Conservation (phyloP, 2,797 vertebrate genomes). For the Nannoperca australis region DNA sequence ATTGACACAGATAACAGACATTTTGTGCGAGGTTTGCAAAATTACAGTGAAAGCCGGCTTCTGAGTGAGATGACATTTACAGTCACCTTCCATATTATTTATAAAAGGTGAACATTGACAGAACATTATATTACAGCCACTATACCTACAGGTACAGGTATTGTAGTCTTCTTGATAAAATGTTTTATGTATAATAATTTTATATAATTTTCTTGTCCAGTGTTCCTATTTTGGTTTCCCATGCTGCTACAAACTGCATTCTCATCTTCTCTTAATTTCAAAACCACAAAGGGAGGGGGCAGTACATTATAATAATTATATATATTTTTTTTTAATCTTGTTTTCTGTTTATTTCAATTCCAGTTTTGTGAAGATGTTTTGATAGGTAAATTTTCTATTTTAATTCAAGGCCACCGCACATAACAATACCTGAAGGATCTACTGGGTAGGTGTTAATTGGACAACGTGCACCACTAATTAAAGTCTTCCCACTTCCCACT, state of each 20-base stretch:
- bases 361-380: background rate
- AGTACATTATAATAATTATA: too few relatives aligned
- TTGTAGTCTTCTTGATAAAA: background rate
- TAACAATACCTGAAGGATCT: background rate
- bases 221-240: background rate
- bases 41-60: background rate
- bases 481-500: constrained; percentile 26
- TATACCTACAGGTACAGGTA: background rate
- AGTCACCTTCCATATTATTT: background rate
- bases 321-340: background rate
- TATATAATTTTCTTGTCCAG: background rate
- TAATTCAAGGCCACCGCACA: background rate
- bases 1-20: background rate
- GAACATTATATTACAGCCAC: background rate
- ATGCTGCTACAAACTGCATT: constrained; percentile 1
- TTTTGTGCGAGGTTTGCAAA: background rate
- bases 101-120: background rate
- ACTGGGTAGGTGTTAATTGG: constrained; percentile 31
- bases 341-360: background rate
- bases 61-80: background rate
- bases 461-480: constrained; percentile 34
- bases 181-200: background rate
- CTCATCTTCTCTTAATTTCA: background rate
- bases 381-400: background rate
- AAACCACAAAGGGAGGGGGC: background rate